phyloP scores from a whole-genome alignment of 2,888 invertebrate species.

The Latheticus oryzae region DNA sequence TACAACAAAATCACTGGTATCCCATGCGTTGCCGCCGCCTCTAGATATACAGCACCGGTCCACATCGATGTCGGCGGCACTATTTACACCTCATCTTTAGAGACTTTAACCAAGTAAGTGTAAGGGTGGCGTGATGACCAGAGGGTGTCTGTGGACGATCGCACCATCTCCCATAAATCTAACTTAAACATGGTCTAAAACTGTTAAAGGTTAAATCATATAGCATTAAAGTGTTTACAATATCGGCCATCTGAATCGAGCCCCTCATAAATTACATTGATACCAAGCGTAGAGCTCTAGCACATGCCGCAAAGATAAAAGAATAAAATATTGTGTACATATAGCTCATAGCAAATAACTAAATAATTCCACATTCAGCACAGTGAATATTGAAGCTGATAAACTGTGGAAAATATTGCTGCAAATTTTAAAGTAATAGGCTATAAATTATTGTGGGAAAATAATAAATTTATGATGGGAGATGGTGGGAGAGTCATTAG shows the following conservation, averaged over 20 bases:
- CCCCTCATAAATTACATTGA: slow-evolving; percentile 47
- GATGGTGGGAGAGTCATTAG: slow-evolving; percentile 13
- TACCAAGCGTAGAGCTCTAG: slow-evolving; percentile 34
- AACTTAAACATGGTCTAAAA: slow-evolving; percentile 43
- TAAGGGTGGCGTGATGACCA: slow-evolving; percentile 47
- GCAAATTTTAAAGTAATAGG: slow-evolving; percentile 28
- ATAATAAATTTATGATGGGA: slow-evolving; percentile 17
- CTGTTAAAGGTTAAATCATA: slow-evolving; percentile 47
- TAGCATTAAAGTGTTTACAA: slow-evolving; percentile 47
- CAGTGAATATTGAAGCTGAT: slow-evolving; percentile 28
- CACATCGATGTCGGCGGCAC: slow-evolving; percentile 98
- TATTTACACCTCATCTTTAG: slow-evolving; percentile 95
- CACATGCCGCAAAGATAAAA: slow-evolving; percentile 41
- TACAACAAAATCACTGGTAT: slow-evolving; percentile 88
- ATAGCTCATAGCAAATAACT: slow-evolving; percentile 37
- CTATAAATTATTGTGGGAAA: slow-evolving; percentile 25
- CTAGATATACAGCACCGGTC: slow-evolving; percentile 93
- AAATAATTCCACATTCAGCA: slow-evolving; percentile 36
- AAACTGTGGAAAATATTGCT: slow-evolving; percentile 30
- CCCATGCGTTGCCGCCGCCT: slow-evolving; percentile 92
- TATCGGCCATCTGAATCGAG: slow-evolving; percentile 51
- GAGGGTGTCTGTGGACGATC: slow-evolving; percentile 40
- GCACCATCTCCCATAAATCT: slow-evolving; percentile 39
- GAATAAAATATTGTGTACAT: slow-evolving; percentile 38
- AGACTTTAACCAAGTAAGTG: slow-evolving; percentile 91